Evolutionary conservation across 1,140 invertebrate species (phyloP).

Genomic region (Ladona fulva): DNA sequence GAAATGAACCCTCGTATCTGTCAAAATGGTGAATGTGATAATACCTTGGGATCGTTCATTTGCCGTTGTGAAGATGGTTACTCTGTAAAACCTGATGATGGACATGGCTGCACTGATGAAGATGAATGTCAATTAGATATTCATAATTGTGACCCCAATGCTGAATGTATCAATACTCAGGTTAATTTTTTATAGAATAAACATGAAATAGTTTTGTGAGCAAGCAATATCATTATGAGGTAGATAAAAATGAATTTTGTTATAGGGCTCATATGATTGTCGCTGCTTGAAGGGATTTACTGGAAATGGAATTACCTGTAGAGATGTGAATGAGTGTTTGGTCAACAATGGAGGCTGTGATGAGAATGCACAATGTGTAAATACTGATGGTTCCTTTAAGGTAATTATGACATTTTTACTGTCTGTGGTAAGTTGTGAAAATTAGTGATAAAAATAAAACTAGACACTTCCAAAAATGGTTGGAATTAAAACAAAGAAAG

Average conservation of each 20-base stretch:
- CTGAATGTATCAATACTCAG: constrained; percentile 70
- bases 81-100: constrained; percentile 65
- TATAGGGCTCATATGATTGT: constrained; percentile 69
- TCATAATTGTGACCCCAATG: constrained; percentile 68
- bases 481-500: no score
- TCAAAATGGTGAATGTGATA: constrained; percentile 62
- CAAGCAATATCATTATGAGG: no score
- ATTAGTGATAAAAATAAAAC: neutral
- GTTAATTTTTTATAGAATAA: constrained; percentile 37
- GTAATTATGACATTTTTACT: constrained; percentile 23
- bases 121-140: constrained; percentile 72
- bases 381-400: constrained; percentile 50
- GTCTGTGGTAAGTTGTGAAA: neutral
- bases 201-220: no score
- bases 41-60: constrained; percentile 74
- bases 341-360: constrained; percentile 74
- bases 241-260: neutral
- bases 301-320: constrained; percentile 62
- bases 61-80: constrained; percentile 71
- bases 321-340: constrained; percentile 73
- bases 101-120: constrained; percentile 66
- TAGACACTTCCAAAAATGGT: no score
- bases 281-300: constrained; percentile 75
- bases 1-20: constrained; percentile 57
- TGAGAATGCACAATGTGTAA: constrained; percentile 73